These are phyloP conservation scores for Drosophila quinaria DNA, from an alignment of 2,888 invertebrate species.

Conservation along the genomic window DNA sequence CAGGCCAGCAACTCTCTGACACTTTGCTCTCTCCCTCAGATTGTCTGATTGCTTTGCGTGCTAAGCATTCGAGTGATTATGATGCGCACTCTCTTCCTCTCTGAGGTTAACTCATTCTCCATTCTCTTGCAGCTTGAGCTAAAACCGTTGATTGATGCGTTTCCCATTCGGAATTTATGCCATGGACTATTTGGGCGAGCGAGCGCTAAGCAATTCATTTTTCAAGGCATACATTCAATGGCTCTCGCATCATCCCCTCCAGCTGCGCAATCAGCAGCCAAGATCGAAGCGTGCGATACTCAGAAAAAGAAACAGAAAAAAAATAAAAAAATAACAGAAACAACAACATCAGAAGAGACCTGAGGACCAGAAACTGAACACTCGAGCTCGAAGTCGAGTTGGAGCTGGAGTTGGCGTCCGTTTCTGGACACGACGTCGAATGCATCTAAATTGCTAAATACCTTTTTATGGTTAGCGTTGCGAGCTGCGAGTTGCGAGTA, in stretches of 20 bases:
- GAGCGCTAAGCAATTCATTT: constrained; percentile 76
- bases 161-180: constrained; percentile 82
- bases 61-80: constrained; percentile 29
- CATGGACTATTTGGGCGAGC: constrained; percentile 77
- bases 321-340: not conserved
- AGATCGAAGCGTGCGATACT: constrained; percentile 78
- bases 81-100: not conserved
- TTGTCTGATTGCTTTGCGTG: constrained; percentile 27
- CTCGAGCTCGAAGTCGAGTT: constrained; percentile 20
- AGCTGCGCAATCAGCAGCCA: constrained; percentile 71
- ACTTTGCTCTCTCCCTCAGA: not conserved
- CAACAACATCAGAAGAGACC: constrained; percentile 11
- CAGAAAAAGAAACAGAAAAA: constrained; percentile 38
- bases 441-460: constrained; percentile 81
- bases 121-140: constrained; percentile 46
- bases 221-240: constrained; percentile 41
- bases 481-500: constrained; percentile 24
- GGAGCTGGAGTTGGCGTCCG: constrained; percentile 43
- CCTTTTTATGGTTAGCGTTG: constrained; percentile 77
- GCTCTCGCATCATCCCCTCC: constrained; percentile 59
- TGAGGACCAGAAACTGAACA: constrained; percentile 33
- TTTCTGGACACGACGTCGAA: constrained; percentile 75
- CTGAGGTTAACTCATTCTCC: constrained; percentile 16
- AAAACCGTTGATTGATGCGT: constrained; percentile 78
- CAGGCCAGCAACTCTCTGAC: not conserved